Base-by-base conservation (phyloP, 2,113 vertebrate species). In the Burhinus oedicnemus region DNA sequence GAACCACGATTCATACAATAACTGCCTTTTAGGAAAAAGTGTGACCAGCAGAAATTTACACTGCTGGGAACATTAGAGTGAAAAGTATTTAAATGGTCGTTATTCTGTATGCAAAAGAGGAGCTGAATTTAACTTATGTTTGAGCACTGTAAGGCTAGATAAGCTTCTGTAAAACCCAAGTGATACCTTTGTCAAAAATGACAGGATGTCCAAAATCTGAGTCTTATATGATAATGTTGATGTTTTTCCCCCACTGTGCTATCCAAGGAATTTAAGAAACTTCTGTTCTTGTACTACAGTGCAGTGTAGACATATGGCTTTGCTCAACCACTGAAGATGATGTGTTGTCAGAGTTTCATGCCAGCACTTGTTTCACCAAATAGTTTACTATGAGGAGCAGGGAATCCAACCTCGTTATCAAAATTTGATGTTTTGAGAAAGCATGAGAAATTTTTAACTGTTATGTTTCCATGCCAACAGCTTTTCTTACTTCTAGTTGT, bases 401-500 rank as follows among this genome's bases (percentile, higher is more conserved):
- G 44, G 77, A 79, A 92, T 92, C 87, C 95, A 95, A 78, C 71
- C 78, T 79, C 70, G 87, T 90, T 93, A 97, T 96, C 91, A 93
- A 94, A 94, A 94, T 76, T 30, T 83, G 71, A 89, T 97, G 72
- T 89, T 96, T 95, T 45, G 25, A 87, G 94, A 81, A 19, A 26
- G 19, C 70, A 42, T 15, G 49, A 89, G 51, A 68, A 90, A 51
- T 38, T 93, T 96, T 96, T 96, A 90, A 96, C 94, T 76, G 40
- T 88, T 88, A 65, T 34, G 60, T 97, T 97, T 90, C 96, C 75
- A 89, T 96, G 95, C 60, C 94, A 95, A 92, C 95, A 62, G 38
- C 18, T 44, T 77, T 72, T 81, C 74, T 64, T 91, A 40, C 88
- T 90, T 79, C 54, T 61, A 4, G 25, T 61, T 80, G 22, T 86